Evolutionary conservation across 2,113 vertebrate species (phyloP).

Genomic region (Erythrolamprus reginae): DNA sequence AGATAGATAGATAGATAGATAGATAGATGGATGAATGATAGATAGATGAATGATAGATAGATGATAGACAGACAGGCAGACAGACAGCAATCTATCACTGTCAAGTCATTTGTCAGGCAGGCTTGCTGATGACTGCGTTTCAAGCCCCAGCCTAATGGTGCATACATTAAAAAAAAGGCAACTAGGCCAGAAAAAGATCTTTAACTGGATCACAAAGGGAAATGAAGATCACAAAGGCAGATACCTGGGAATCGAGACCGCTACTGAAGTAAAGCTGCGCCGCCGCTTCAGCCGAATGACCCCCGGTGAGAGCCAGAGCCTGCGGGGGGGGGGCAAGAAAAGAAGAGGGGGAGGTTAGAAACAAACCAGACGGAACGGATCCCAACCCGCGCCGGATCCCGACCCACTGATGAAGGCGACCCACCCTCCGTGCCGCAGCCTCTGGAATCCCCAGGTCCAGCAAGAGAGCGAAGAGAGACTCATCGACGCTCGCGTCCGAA

Average conservation of each 20-base stretch:
- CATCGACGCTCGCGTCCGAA: background rate
- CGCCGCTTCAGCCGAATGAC: slow-evolving; percentile 78
- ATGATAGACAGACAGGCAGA: too few relatives aligned
- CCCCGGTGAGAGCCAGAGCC: slow-evolving; percentile 77
- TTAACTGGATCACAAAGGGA: background rate
- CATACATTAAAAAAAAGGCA: background rate
- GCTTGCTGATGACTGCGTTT: background rate
- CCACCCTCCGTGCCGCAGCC: slow-evolving; percentile 4
- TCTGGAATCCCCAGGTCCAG: background rate
- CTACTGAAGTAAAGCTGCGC: slow-evolving; percentile 80
- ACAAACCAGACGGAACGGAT: background rate
- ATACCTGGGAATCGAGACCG: slow-evolving; percentile 76
- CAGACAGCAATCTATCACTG: too few relatives aligned
- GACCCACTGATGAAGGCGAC: background rate
- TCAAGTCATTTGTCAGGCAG: background rate
- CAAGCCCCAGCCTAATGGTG: background rate
- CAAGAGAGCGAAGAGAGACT: background rate
- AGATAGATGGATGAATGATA: too few relatives aligned
- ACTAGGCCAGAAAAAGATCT: background rate
- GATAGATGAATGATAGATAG: too few relatives aligned
- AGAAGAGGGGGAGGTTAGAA: too few relatives aligned
- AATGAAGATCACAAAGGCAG: background rate
- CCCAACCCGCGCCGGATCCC: background rate
- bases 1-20: too few relatives aligned
- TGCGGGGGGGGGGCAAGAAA: slow-evolving; percentile 38